Evolutionary conservation across 2,888 invertebrate genomes (phyloP), one percentile per base, ranked within the genome.

Genomic region (Drosophila pegasa): DNA sequence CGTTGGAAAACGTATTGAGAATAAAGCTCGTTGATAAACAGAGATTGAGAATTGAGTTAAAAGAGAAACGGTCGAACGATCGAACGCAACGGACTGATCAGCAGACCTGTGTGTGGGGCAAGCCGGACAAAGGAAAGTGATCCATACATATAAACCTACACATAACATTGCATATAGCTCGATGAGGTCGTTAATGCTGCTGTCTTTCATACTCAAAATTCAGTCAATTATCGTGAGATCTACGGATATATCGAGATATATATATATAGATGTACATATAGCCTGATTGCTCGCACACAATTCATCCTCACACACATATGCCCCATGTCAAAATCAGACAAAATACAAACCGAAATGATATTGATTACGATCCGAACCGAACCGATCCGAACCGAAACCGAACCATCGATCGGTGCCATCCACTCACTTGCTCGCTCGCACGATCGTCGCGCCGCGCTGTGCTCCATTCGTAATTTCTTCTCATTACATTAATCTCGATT

Each of bases 401-500:
- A 63, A 62, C 60, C 43, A 45, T 45, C 67, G 73, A 75, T 86
- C 77, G 72, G 75, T 78, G 61, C 67, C 76, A 68, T 80, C 83
- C 80, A 62, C 77, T 88, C 75, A 80, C 67, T 89, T 81, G 81
- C 75, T 83, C 87, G 75, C 74, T 81, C 80, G 82, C 78, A 80
- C 89, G 81, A 63, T 79, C 83, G 83, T 82, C 88, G 84, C 89
- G 91, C 90, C 77, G 89, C 86, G 87, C 85, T 90, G 85, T 84
- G 89, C 88, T 91, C 89, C 91, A 91, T 91, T 91, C 87, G 91
- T 91, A 91, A 91, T 91, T 91, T 90, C 87, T 90, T 81, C 88
- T 88, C 88, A 88, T 86, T 83, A 71, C 73, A 72, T 85, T 90
- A 76, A 66, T 54, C 59, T 57, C 33, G 55, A 47, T 60, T 14